Conservation (phyloP, 2,113 vertebrate species). For the Dasyornis broadbenti region DNA sequence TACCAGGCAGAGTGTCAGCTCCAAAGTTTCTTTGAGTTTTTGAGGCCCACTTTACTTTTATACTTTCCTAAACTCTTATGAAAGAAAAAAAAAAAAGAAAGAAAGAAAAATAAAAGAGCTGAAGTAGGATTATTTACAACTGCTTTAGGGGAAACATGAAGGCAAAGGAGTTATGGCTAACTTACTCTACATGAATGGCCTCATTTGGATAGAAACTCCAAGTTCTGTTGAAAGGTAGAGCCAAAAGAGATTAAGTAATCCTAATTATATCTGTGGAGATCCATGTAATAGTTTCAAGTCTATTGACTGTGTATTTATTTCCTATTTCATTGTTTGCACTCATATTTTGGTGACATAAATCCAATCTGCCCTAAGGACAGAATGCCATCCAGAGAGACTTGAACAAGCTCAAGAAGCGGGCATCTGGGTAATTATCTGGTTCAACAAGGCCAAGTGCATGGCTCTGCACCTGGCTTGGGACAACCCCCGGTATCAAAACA, state of each 20-base stretch:
- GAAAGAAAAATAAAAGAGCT: not conserved
- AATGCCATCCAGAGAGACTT: not conserved
- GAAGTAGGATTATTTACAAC: not conserved
- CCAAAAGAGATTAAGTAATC: not conserved
- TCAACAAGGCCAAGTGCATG: not conserved
- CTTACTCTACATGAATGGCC: not conserved
- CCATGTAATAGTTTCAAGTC: not conserved
- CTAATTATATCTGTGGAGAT: not conserved
- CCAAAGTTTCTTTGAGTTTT: not conserved
- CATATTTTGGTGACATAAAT: not conserved
- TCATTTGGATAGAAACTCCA: not conserved
- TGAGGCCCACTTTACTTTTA: not conserved
- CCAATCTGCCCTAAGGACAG: fast-evolving
- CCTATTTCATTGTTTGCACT: not conserved
- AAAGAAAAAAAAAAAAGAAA: not conserved
- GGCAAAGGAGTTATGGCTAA: not conserved
- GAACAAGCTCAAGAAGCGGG: not conserved
- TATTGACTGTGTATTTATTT: not conserved
- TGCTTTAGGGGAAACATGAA: not conserved
- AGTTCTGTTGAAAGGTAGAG: not conserved
- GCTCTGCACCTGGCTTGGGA: too few relatives aligned
- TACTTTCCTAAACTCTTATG: not conserved
- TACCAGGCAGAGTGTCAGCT: not conserved
- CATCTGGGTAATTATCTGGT: not conserved
- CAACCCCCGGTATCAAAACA: too few relatives aligned